Base-by-base conservation (phyloP, 2,888 invertebrate species). In the Griposia aprilina region DNA sequence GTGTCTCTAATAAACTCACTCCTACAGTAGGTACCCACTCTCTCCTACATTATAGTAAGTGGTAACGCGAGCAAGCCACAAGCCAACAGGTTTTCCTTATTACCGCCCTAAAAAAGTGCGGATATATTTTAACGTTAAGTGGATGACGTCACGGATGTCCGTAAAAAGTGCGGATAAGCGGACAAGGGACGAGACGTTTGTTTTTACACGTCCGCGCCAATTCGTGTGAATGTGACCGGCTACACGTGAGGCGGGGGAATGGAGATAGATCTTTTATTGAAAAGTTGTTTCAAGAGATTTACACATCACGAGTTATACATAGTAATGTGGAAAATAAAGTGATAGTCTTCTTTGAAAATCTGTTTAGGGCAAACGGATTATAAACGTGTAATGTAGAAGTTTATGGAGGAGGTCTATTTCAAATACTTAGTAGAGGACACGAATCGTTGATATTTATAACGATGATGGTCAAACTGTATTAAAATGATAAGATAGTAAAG, bases 161-260 rank as follows among this genome's bases (percentile, higher is more conserved):
- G 88, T 87, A 90, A 92, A 93, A 93, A 92, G 88, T 91, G 90
- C 88, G 91, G 90, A 87, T 90, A 90, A 91, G 90, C 88, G 88
- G 91, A 89, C 89, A 90, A 83, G 89, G 88, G 90, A 85, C 82
- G 82, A 89, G 89, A 86, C 89, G 91, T 92, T 93, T 93, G 94
- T 93, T 94, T 94, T 94, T 94, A 91, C 91, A 92, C 92, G 92
- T 93, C 93, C 90, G 83, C 89, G 90, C 87, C 93, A 92, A 94
- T 94, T 92, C 89, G 84, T 85, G 82, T 89, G 89, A 86, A 87
- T 86, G 83, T 72, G 76, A 30, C 7, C 30, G 2, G 83, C 6
- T 86, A 78, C 66, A 93, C 90, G 90, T 4, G 93, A 88, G 90
- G 82, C 75, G 26, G 6, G 15, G 74, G 36, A 67, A 2, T 45